Conservation (phyloP, 1,140 invertebrate genomes). For the Ips typographus region DNA sequence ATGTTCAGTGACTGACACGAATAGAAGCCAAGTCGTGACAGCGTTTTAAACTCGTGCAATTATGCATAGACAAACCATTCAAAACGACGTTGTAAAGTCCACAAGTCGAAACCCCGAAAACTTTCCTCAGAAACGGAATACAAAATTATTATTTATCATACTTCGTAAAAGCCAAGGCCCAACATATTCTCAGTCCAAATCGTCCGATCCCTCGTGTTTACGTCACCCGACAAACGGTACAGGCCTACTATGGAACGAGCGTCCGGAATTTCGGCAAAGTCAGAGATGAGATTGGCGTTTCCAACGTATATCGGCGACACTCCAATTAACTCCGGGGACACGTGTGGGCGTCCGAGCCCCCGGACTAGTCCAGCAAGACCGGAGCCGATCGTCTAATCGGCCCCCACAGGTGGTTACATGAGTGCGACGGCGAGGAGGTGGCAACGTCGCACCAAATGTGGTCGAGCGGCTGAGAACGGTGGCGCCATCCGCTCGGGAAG, state of each 20-base stretch:
- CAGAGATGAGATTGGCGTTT: slow-evolving; percentile 3
- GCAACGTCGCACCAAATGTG: slow-evolving; percentile 22
- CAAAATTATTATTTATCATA: slow-evolving; percentile 2
- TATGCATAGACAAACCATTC: too few relatives aligned
- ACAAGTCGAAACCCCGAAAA: not conserved
- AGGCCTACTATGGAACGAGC: slow-evolving; percentile 21
- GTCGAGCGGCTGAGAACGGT: slow-evolving; percentile 12
- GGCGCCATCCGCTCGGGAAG: slow-evolving; percentile 18
- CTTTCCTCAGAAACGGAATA: not conserved
- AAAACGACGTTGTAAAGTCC: too few relatives aligned
- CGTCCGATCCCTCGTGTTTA: slow-evolving; percentile 28
- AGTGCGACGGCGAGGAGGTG: slow-evolving; percentile 1
- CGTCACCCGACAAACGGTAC: slow-evolving; percentile 21
- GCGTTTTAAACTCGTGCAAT: too few relatives aligned
- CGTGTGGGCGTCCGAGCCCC: slow-evolving; percentile 22
- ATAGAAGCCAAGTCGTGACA: too few relatives aligned
- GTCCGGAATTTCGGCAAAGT: slow-evolving; percentile 10
- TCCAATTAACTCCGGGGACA: slow-evolving; percentile 13
- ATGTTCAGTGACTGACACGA: too few relatives aligned
- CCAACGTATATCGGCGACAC: slow-evolving; percentile 1
- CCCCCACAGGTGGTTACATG: slow-evolving; percentile 34
- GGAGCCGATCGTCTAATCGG: slow-evolving; percentile 11
- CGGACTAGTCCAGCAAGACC: slow-evolving; percentile 27
- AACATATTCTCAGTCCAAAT: slow-evolving; percentile 19
- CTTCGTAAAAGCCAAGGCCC: slow-evolving; percentile 26